A percentile compares a stretch with the other conserved stretches of the same genome.
Evolutionary conservation across 2,797 vertebrate genomes (phyloP).

Genomic region (Phalloptychus januarius): DNA sequence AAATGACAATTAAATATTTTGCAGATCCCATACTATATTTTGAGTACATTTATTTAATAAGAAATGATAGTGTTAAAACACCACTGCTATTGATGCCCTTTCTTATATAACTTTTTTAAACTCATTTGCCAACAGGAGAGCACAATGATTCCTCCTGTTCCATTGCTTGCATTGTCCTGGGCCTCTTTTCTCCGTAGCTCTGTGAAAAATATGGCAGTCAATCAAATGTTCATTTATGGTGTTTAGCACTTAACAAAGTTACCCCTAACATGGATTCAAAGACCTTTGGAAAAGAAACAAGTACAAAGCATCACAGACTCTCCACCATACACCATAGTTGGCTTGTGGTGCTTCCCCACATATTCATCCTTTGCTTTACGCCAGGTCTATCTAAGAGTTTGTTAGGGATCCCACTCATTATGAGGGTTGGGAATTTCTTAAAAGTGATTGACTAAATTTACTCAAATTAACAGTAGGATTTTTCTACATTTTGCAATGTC

Average conservation of each 20-base stretch:
- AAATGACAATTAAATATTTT: background rate
- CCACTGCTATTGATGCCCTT: background rate
- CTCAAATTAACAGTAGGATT: background rate
- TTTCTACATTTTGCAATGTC: background rate
- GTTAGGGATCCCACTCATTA: background rate
- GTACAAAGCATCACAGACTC: background rate
- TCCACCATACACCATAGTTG: background rate
- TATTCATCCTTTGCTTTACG: background rate
- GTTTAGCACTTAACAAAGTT: background rate
- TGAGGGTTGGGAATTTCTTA: background rate
- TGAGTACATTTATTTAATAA: background rate
- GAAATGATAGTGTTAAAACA: background rate
- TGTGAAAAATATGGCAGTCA: background rate
- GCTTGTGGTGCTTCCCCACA: background rate
- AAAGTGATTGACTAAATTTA: background rate
- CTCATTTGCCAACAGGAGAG: background rate
- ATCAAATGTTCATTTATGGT: background rate
- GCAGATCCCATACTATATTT: background rate
- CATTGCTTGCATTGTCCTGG: background rate
- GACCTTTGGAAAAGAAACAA: background rate
- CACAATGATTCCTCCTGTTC: background rate
- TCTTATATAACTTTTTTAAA: background rate
- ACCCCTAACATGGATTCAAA: background rate
- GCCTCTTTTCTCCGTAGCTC: background rate
- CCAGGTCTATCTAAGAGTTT: background rate